Evolutionary conservation across 2,113 vertebrate species (phyloP), one percentile per base, ranked within the genome.

Genomic region (Podarcis raffonei): DNA sequence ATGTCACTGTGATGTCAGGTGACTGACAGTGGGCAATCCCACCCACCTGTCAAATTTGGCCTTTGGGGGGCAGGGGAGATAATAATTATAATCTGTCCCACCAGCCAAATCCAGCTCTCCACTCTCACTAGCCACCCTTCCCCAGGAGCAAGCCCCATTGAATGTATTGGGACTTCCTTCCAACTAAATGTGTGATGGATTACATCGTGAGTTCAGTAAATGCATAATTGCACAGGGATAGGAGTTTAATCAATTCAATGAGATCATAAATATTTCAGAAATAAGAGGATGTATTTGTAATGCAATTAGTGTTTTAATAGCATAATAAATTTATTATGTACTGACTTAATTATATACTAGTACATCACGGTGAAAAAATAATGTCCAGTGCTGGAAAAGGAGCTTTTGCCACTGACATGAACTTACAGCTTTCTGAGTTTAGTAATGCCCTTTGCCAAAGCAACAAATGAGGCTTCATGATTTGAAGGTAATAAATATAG

Each of bases 201-300:
- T 82, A 37, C 18, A 22, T 59, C 15, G 79, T 62, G 48, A 32
- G 89, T 92, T 95, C 84, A 94, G 91, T 95, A 96, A 96, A 94
- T 89, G 84, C 95, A 95, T 93, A 94, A 97, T 96, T 96, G 92
- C 92, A 93, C 7, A 92, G 89, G 94, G 91, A 95, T 95, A 96
- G 95, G 94, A 93, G 91, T 93, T 96, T 95, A 95, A 97, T 94
- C 89, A 94, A 96, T 94, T 94, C 95, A 96, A 96, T 96, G 95
- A 97, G 96, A 96, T 93, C 91, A 95, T 94, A 95, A 96, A 93
- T 83, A 96, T 93, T 92, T 96, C 92, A 96, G 88, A 95, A 97
- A 94, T 94, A 96, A 96, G 92, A 92, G 93, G 94, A 91, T 87
- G 85, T 92, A 85, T 93, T 94, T 96, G 93, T 95, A 96, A 97